Evolutionary conservation across 2,797 vertebrate genomes (phyloP).

Genomic region (Bovichtus variegatus): DNA sequence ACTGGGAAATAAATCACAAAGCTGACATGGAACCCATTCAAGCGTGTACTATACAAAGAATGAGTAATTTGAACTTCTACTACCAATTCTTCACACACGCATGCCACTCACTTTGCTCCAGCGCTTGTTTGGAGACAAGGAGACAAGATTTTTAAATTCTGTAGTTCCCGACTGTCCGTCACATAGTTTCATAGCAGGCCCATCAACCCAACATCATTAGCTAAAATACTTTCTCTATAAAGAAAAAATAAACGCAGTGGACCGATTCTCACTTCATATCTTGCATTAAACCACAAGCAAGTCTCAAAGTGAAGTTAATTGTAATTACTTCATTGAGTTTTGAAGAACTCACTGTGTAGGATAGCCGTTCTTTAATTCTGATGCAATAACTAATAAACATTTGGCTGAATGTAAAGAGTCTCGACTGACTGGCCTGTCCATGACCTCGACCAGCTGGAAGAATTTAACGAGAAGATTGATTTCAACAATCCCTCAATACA

Average conservation of each 20-base stretch:
- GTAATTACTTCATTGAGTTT: no score
- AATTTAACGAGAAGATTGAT: not conserved
- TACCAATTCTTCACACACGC: not conserved
- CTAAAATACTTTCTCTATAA: conserved; percentile 36
- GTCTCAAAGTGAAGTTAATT: not conserved
- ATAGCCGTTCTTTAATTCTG: not conserved
- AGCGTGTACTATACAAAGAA: conserved; percentile 9
- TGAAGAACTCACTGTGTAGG: not conserved
- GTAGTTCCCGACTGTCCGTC: conserved; percentile 50
- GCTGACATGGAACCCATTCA: conserved; percentile 35
- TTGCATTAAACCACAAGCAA: conserved; percentile 11
- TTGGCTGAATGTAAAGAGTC: not conserved
- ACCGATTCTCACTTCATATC: conserved; percentile 24
- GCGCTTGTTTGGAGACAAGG: conserved; percentile 31
- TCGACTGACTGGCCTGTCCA: not conserved
- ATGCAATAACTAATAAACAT: not conserved
- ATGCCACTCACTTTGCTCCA: conserved; percentile 22
- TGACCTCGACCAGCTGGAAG: not conserved
- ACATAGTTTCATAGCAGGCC: conserved; percentile 25
- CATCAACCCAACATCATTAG: conserved; percentile 58
- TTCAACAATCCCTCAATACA: not conserved
- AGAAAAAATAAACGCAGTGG: conserved; percentile 9
- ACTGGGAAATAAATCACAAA: conserved; percentile 27
- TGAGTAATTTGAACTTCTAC: conserved; percentile 43
- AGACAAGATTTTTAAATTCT: conserved; percentile 48